A percentile compares a stretch with the other conserved stretches of the same genome.
Evolutionary conservation across 2,113 vertebrate genomes (phyloP).

Genomic region (Psilopsiagon aymara): DNA sequence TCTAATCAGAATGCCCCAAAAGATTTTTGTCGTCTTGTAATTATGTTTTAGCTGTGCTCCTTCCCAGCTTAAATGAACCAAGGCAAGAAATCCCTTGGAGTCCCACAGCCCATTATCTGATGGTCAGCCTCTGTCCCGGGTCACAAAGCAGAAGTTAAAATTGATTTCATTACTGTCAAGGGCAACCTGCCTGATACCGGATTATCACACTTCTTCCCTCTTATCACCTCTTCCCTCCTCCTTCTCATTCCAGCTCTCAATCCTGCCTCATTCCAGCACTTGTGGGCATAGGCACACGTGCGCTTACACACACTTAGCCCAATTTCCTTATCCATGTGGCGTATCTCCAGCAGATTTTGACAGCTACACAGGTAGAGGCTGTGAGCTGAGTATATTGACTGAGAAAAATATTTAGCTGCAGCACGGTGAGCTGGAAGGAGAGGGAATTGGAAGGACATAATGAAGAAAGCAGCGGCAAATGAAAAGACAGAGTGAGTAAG

Average conservation of each 20-base stretch:
- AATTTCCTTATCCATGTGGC: neutral
- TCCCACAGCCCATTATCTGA: neutral
- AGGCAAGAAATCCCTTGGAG: neutral
- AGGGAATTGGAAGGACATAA: neutral
- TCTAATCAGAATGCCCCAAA: neutral
- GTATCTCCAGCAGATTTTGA: neutral
- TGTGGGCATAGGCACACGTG: neutral
- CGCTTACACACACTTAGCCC: neutral
- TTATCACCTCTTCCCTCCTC: neutral
- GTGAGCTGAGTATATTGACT: neutral
- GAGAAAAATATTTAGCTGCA: conserved; percentile 1
- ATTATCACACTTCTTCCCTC: neutral
- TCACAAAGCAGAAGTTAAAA: neutral
- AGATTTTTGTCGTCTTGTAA: conserved; percentile 10
- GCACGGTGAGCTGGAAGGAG: neutral
- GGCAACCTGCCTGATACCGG: neutral
- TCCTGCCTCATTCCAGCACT: neutral
- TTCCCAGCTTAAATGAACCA: neutral
- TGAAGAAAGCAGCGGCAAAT: neutral
- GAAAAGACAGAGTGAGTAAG: conserved; percentile 44
- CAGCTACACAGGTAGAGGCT: neutral
- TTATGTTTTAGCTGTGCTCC: neutral
- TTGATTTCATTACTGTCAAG: neutral
- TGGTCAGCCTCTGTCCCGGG: neutral
- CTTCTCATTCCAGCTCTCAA: neutral